Conservation (phyloP, 2,113 vertebrate genomes). For the Aegotheles bennettii region DNA sequence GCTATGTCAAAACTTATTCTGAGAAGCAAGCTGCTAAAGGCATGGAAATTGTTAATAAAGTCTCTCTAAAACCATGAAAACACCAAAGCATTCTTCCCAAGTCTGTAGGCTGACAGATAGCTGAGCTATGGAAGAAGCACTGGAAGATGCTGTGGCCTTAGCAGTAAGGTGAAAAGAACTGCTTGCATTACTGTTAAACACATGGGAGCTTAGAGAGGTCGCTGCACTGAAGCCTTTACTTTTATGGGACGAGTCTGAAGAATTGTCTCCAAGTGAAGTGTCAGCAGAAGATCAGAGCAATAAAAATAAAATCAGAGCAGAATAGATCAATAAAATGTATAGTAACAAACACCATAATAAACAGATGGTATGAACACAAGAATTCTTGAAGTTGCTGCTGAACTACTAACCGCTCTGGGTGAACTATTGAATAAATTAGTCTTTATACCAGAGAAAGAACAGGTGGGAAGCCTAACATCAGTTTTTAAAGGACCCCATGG, state of each 20-base stretch:
- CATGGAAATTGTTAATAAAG: background rate
- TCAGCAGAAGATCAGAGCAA: slow-evolving; percentile 22
- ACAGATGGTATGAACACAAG: background rate
- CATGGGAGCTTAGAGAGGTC: background rate
- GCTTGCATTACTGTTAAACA: background rate
- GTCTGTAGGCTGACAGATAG: background rate
- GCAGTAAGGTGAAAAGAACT: background rate
- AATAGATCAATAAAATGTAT: background rate
- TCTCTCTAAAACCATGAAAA: background rate
- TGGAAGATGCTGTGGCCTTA: background rate
- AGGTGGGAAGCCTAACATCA: background rate
- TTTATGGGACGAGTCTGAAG: accelerated
- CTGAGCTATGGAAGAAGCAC: background rate
- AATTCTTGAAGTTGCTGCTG: background rate
- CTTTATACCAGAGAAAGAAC: background rate
- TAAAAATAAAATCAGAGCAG: too few species aligned
- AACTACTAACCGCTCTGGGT: background rate
- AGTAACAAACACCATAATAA: background rate
- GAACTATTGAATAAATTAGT: background rate
- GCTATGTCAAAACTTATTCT: background rate
- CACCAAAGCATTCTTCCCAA: background rate
- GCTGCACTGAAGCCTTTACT: background rate
- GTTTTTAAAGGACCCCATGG: background rate
- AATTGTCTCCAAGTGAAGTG: background rate
- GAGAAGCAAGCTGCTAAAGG: background rate